phyloP scores from a whole-genome alignment of 1,140 invertebrate species.

The Amphibalanus amphitrite region DNA sequence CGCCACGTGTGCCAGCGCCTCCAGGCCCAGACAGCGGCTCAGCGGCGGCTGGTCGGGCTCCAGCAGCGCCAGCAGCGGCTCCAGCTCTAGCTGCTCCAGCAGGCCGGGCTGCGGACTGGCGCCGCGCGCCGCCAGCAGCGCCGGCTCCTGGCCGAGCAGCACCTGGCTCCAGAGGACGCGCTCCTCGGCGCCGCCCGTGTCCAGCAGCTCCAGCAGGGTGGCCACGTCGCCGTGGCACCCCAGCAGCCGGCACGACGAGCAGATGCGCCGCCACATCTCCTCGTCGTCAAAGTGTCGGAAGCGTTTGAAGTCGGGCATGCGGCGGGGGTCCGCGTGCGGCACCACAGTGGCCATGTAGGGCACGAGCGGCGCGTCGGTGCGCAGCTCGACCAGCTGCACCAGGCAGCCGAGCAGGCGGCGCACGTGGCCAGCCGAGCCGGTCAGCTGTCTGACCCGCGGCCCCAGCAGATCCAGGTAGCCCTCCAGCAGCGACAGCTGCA shows the following conservation, averaged over 20 bases:
- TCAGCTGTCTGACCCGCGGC: conserved; percentile 31
- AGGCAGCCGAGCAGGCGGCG: conserved; percentile 34
- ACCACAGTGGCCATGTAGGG: conserved; percentile 23
- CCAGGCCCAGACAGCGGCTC: conserved; percentile 38
- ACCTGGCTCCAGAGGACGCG: conserved; percentile 35
- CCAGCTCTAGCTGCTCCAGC: conserved; percentile 35
- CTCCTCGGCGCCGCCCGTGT: conserved; percentile 22
- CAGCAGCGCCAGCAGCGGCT: conserved; percentile 22
- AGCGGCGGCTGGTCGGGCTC: conserved; percentile 34
- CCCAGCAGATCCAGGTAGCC: conserved; percentile 40
- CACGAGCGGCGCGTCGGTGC: conserved; percentile 31
- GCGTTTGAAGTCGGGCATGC: conserved; percentile 32
- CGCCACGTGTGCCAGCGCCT: conserved; percentile 42
- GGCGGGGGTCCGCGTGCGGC: not conserved
- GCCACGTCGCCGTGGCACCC: conserved; percentile 35
- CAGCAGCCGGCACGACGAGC: conserved; percentile 31
- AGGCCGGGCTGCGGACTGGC: conserved; percentile 38
- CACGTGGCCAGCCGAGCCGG: conserved; percentile 32
- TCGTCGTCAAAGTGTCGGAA: conserved; percentile 35
- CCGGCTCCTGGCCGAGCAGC: conserved; percentile 20
- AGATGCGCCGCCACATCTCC: conserved; percentile 27
- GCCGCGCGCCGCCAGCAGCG: conserved; percentile 34
- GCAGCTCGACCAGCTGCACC: conserved; percentile 33
- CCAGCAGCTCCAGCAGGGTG: conserved; percentile 35
- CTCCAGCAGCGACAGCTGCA: conserved; percentile 34